Percentiles rank a stretch among this genome's conserved stretches.
These are phyloP conservation scores for Nemurella pictetii DNA, from an alignment of 2,888 invertebrate species.

Conservation along the genomic window DNA sequence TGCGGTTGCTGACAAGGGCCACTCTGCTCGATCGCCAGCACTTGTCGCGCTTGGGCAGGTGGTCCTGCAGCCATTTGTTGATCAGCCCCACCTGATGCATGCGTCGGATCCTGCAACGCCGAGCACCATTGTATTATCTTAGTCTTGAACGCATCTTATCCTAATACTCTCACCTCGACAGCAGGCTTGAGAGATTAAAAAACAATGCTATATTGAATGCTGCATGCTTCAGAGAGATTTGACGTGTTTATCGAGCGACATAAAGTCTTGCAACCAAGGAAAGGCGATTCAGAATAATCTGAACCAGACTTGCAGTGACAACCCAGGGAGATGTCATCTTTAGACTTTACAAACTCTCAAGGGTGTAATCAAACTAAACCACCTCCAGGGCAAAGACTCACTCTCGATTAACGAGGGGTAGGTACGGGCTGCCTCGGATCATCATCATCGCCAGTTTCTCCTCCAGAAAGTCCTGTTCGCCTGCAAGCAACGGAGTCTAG, in stretches of 20 bases:
- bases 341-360: no score
- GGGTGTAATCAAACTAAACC: no score
- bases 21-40: slow-evolving; percentile 58
- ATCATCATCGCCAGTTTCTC: slow-evolving; percentile 80
- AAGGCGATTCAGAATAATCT: no score
- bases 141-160: no score
- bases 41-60: slow-evolving; percentile 76
- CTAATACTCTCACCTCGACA: no score
- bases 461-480: slow-evolving; percentile 74
- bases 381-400: slow-evolving; percentile 54
- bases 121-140: not conserved
- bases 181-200: no score
- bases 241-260: no score
- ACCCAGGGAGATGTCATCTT: no score
- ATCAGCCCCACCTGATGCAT: slow-evolving; percentile 86
- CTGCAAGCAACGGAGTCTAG: slow-evolving; percentile 49
- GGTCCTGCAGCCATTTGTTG: slow-evolving; percentile 77
- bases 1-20: slow-evolving; percentile 79
- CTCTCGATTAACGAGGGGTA: slow-evolving; percentile 76
- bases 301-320: no score
- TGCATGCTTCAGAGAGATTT: no score
- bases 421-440: slow-evolving; percentile 74
- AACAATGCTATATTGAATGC: no score
- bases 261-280: no score
- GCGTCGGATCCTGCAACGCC: slow-evolving; percentile 66